phyloP scores from a whole-genome alignment of 2,888 invertebrate genomes.

The Macrosoma leucophasiata region DNA sequence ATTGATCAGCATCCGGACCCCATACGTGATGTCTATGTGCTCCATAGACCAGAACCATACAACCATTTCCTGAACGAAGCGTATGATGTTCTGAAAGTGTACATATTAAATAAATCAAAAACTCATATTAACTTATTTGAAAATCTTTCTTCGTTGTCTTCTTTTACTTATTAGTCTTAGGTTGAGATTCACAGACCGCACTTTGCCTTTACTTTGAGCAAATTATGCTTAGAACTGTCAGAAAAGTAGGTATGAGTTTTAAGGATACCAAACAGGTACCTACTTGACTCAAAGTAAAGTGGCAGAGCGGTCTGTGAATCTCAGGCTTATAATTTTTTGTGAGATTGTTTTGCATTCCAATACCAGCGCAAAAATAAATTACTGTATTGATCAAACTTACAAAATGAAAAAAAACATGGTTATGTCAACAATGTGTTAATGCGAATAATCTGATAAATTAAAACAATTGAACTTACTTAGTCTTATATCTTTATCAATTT shows the following conservation, averaged over 20 bases:
- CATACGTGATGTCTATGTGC: constrained; percentile 21
- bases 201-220: too few species aligned
- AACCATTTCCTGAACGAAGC: constrained; percentile 24
- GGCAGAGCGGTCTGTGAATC: too few species aligned
- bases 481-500: constrained; percentile 26
- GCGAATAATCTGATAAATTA: constrained; percentile 1
- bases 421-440: neutral
- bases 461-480: constrained; percentile 28
- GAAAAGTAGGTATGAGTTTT: too few species aligned
- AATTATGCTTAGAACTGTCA: too few species aligned
- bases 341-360: neutral
- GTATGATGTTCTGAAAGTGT: too few species aligned
- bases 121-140: too few species aligned
- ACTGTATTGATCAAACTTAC: constrained; percentile 2
- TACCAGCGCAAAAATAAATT: constrained; percentile 5
- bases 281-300: too few species aligned
- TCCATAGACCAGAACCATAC: constrained; percentile 21
- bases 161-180: too few species aligned
- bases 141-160: too few species aligned
- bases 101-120: too few species aligned
- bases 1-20: constrained; percentile 26
- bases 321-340: constrained; percentile 35
- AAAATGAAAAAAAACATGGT: neutral
- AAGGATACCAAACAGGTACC: too few species aligned
- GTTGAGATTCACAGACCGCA: too few species aligned